phyloP scores from a whole-genome alignment of 2,888 invertebrate species.

The Amphipyra berbera region DNA sequence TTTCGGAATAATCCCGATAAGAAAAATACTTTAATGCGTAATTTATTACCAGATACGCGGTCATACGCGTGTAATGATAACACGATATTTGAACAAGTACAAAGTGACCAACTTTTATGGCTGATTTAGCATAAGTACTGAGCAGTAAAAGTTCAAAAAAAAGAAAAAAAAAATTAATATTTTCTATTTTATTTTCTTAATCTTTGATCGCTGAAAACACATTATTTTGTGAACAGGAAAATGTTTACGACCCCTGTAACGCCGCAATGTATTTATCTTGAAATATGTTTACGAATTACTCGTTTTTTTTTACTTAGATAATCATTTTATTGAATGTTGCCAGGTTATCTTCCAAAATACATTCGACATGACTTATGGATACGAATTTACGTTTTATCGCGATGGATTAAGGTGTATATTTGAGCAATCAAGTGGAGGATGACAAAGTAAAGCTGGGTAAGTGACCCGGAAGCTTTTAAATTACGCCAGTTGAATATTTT shows the following conservation, averaged over 20 bases:
- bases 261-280: background rate
- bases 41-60: background rate
- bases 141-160: too few relatives aligned
- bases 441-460: constrained; percentile 73
- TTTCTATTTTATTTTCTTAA: background rate
- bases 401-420: constrained; percentile 68
- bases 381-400: constrained; percentile 51
- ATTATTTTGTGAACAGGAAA: constrained; percentile 4
- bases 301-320: constrained; percentile 12
- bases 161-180: too few relatives aligned
- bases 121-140: too few relatives aligned
- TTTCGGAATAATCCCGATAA: background rate
- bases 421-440: constrained; percentile 62
- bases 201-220: constrained; percentile 1
- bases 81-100: background rate
- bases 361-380: background rate
- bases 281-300: background rate
- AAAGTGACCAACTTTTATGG: background rate
- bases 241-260: background rate
- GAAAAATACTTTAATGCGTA: background rate
- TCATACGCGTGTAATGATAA: too few relatives aligned
- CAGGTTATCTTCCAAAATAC: constrained; percentile 24
- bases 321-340: constrained; percentile 30
- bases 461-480: constrained; percentile 82
- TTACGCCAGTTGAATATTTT: constrained; percentile 80